Conservation (phyloP, 2,113 vertebrate species). For the Otocyon megalotis region DNA sequence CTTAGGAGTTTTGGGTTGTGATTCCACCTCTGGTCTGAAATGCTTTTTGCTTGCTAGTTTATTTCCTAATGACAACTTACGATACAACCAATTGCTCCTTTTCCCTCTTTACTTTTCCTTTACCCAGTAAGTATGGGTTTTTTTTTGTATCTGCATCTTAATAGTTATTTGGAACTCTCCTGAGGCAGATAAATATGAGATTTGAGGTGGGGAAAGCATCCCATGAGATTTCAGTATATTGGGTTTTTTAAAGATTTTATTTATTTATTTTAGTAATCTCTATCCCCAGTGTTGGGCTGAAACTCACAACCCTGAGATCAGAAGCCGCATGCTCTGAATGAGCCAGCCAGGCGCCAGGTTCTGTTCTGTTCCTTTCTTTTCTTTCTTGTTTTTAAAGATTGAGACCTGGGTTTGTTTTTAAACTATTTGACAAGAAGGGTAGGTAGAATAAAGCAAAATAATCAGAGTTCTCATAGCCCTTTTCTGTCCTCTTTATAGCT, state of each 20-base stretch:
- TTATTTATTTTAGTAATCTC: neutral
- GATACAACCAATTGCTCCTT: neutral
- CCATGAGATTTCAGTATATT: neutral
- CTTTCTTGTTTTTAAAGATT: neutral
- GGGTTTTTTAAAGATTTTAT: neutral
- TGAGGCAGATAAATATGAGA: neutral
- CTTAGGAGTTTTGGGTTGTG: neutral
- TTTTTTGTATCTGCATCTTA: neutral
- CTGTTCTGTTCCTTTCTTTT: neutral
- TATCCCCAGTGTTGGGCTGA: neutral
- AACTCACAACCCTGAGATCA: neutral
- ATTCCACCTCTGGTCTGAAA: neutral
- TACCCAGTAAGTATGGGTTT: neutral
- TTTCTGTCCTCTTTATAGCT: neutral
- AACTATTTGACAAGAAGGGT: neutral
- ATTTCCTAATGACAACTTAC: neutral
- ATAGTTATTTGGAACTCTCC: slow-evolving; percentile 34
- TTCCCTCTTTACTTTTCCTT: neutral
- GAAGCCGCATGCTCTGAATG: neutral
- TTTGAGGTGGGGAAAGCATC: slow-evolving; percentile 11
- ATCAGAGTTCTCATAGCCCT: neutral
- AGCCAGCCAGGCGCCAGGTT: neutral
- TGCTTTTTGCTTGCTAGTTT: neutral
- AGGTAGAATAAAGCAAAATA: slow-evolving; percentile 15
- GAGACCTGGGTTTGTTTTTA: slow-evolving; percentile 36